These are phyloP conservation scores for Eulemur coronatus DNA, from an alignment of 2,797 vertebrate genomes.

Conservation along the genomic window DNA sequence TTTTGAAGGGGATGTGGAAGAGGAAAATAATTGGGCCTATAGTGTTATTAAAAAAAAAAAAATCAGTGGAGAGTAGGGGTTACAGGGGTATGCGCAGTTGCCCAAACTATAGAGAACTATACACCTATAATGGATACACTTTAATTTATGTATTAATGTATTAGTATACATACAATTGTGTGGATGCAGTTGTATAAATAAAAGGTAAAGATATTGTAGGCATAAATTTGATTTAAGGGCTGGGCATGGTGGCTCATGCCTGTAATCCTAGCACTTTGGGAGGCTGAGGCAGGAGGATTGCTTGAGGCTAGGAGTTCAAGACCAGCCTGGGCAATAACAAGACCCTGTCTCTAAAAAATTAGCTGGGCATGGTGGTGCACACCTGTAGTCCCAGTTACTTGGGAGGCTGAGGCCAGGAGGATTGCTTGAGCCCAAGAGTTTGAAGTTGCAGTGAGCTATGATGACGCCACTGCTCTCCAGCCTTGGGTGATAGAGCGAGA, in stretches of 20 bases:
- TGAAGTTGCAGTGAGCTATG: too few relatives aligned
- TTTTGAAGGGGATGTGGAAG: not conserved
- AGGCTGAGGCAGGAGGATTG: too few relatives aligned
- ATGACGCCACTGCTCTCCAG: too few relatives aligned
- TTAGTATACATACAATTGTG: not conserved
- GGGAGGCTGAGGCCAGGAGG: too few relatives aligned
- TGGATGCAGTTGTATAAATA: not conserved
- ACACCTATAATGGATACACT: not conserved
- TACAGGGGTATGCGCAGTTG: not conserved
- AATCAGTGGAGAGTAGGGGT: not conserved
- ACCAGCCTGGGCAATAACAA: too few relatives aligned
- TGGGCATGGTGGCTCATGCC: not conserved
- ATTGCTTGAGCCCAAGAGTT: too few relatives aligned
- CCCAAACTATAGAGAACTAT: not conserved
- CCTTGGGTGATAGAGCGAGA: too few relatives aligned
- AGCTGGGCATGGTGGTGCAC: too few relatives aligned
- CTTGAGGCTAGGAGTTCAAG: too few relatives aligned
- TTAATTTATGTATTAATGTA: not conserved
- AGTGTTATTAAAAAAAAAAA: constrained; percentile 28
- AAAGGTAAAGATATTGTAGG: not conserved
- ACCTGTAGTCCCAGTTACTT: too few relatives aligned
- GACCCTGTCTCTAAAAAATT: too few relatives aligned
- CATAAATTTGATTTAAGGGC: not conserved
- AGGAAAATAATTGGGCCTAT: not conserved
- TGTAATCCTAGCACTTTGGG: too few relatives aligned